Evolutionary conservation across 2,797 vertebrate genomes (phyloP).

Genomic region (Lindbergichthys nudifrons): DNA sequence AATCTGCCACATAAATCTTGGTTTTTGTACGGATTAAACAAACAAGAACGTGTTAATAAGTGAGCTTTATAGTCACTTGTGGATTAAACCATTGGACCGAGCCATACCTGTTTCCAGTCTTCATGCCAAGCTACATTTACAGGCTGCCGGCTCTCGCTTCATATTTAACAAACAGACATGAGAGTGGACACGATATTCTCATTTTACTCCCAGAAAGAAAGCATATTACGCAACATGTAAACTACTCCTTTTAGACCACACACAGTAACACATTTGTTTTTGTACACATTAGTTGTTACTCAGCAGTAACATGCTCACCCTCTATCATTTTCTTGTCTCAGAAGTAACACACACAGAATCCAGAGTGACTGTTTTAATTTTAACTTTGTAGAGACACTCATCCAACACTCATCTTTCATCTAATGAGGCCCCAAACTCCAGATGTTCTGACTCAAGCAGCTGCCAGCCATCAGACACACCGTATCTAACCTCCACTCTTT

Average conservation of each 20-base stretch:
- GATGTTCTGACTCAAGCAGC: conserved; percentile 57
- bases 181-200: background rate
- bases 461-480: conserved; percentile 30
- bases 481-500: conserved; percentile 24
- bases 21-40: background rate
- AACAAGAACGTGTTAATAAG: background rate
- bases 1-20: background rate
- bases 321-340: conserved; percentile 8
- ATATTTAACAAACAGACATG: background rate
- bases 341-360: conserved; percentile 19
- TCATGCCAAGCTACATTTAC: background rate
- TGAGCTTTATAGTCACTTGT: background rate
- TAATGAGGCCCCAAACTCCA: conserved; percentile 47
- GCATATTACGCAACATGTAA: background rate
- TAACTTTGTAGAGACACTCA: conserved; percentile 17
- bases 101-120: background rate
- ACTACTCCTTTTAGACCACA: background rate
- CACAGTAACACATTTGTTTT: background rate
- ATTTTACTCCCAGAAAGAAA: background rate
- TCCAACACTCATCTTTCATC: conserved; percentile 46
- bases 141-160: background rate
- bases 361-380: conserved; percentile 20
- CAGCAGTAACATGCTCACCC: background rate
- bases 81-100: background rate
- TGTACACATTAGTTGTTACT: background rate